Percentiles rank a stretch among this genome's conserved stretches.
phyloP scores from a whole-genome alignment of 2,797 vertebrate species.

The Tragopan temminckii region DNA sequence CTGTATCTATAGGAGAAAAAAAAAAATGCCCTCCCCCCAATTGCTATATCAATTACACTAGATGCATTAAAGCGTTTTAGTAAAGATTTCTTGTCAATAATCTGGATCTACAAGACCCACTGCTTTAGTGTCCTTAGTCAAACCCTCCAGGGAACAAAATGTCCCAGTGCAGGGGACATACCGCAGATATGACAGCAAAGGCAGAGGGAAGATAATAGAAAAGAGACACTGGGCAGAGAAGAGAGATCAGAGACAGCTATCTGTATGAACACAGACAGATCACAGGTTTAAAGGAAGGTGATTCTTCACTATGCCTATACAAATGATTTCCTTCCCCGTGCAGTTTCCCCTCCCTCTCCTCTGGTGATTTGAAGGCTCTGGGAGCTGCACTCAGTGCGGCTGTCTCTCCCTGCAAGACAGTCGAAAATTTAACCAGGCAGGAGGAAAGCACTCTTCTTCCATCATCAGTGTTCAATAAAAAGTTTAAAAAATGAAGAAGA shows the following conservation, averaged over 20 bases:
- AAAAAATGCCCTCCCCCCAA: neutral
- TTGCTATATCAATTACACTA: conserved; percentile 41
- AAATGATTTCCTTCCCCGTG: conserved; percentile 31
- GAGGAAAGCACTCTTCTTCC: conserved; percentile 42
- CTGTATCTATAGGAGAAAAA: neutral
- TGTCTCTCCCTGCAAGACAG: neutral
- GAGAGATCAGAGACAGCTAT: conserved; percentile 40
- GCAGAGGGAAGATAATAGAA: conserved; percentile 7
- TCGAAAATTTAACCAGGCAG: conserved; percentile 49
- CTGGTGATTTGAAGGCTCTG: conserved; percentile 33
- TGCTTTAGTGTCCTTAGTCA: neutral
- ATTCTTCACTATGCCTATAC: conserved; percentile 41
- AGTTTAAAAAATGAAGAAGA: neutral
- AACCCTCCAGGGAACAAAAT: neutral
- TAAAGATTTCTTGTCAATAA: conserved; percentile 64
- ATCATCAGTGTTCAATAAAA: neutral
- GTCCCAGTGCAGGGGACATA: neutral
- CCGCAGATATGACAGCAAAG: neutral
- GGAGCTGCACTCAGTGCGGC: conserved; percentile 32
- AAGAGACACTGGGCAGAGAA: conserved; percentile 8
- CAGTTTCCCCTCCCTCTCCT: neutral
- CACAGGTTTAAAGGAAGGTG: conserved; percentile 2
- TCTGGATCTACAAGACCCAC: neutral
- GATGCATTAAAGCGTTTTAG: conserved; percentile 52
- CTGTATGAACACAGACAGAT: conserved; percentile 33